phyloP scores from a whole-genome alignment of 2,113 vertebrate genomes.

The Gadus chalcogrammus region DNA sequence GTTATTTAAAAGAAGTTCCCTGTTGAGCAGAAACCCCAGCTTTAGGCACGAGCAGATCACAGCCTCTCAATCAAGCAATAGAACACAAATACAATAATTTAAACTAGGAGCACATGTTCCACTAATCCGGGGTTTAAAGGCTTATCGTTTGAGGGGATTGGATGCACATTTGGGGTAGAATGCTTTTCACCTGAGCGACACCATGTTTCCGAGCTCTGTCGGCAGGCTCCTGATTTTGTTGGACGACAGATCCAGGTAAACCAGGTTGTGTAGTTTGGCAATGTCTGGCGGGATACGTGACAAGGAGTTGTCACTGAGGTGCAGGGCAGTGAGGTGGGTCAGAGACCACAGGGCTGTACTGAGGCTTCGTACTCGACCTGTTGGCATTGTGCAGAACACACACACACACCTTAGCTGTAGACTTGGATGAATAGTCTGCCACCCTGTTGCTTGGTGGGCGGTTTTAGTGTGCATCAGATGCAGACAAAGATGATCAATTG shows the following conservation, averaged over 20 bases:
- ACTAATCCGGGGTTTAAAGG: too few species aligned
- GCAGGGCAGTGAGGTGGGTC: constrained; percentile 97
- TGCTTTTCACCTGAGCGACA: constrained; percentile 89
- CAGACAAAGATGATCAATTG: background rate
- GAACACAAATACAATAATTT: too few species aligned
- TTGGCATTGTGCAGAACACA: background rate
- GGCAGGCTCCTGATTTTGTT: constrained; percentile 99
- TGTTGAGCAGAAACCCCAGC: constrained; percentile 61
- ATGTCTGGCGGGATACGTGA: constrained; percentile 98
- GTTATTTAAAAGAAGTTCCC: constrained; percentile 99
- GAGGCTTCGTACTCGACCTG: constrained; percentile 94
- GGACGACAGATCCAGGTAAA: constrained; percentile 96
- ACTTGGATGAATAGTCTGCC: background rate
- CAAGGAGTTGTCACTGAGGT: constrained; percentile 96
- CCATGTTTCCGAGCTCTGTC: constrained; percentile 98
- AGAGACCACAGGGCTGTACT: constrained; percentile 94
- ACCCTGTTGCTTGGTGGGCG: background rate
- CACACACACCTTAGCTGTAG: background rate
- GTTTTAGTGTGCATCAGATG: background rate
- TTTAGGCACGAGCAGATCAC: background rate
- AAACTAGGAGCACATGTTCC: too few species aligned
- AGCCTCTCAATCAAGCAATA: too few species aligned
- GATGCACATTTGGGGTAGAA: too few species aligned
- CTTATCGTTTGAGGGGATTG: too few species aligned
- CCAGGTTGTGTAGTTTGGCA: constrained; percentile 98